A percentile compares a stretch with the other conserved stretches of the same genome.
These are phyloP conservation scores for Mionectes macconnelli DNA, from an alignment of 2,113 vertebrate species.

Conservation along the genomic window DNA sequence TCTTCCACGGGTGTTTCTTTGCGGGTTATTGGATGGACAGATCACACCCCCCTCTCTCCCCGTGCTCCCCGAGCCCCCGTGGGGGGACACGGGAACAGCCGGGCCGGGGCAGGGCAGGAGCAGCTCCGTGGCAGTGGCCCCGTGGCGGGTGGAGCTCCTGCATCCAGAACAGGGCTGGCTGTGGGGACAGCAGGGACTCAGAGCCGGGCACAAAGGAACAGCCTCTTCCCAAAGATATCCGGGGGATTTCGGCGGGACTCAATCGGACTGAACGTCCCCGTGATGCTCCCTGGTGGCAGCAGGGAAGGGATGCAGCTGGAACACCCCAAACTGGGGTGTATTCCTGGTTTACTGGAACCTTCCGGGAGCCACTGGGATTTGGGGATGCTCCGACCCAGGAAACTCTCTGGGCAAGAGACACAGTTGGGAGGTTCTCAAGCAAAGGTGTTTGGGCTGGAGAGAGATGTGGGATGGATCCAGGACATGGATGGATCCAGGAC, in stretches of 20 bases:
- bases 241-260: not conserved
- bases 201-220: not conserved
- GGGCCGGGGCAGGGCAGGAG: not conserved
- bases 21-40: not conserved
- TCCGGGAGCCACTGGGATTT: not conserved
- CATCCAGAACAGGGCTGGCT: not conserved
- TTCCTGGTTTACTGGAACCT: not conserved
- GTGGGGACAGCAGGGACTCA: not conserved
- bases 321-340: not conserved
- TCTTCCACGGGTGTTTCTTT: not conserved
- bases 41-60: accelerated
- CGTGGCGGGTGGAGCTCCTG: accelerated
- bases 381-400: not conserved
- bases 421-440: not conserved
- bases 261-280: not conserved
- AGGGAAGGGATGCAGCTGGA: not conserved
- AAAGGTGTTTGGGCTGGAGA: not conserved
- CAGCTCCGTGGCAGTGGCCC: not conserved
- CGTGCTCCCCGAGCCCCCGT: not conserved
- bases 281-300: slow-evolving; percentile 47
- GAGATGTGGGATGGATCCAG: not conserved
- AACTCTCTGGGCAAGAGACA: not conserved
- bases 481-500: accelerated
- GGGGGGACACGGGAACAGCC: not conserved
- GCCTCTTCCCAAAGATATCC: not conserved